phyloP scores from a whole-genome alignment of 2,797 vertebrate genomes.

The Geranospiza caerulescens region DNA sequence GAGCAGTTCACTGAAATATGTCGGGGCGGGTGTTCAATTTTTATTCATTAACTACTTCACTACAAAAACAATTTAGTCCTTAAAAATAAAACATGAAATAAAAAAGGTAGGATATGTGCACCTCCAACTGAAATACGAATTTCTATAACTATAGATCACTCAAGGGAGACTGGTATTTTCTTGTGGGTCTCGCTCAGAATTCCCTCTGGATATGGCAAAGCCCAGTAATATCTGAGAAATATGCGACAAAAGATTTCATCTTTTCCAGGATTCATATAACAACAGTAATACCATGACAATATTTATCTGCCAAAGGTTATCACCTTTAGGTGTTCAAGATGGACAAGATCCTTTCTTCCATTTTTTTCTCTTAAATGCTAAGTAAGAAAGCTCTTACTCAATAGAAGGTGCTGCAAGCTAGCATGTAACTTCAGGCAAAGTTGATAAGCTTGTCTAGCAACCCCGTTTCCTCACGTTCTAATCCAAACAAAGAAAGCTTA shows the following conservation, averaged over 20 bases:
- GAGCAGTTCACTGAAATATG: conserved; percentile 22
- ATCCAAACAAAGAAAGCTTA: neutral
- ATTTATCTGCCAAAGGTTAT: neutral
- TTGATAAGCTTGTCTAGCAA: neutral
- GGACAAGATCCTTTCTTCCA: neutral
- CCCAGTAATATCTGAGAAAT: neutral
- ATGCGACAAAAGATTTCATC: fast-evolving
- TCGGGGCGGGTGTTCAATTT: neutral
- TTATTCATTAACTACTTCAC: conserved; percentile 46
- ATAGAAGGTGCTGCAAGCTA: neutral
- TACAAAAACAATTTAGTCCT: conserved; percentile 22
- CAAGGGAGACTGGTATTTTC: neutral
- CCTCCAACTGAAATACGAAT: neutral
- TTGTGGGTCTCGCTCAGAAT: neutral
- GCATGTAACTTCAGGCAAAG: neutral
- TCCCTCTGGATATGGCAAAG: neutral
- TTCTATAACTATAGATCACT: neutral
- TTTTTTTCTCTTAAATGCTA: neutral
- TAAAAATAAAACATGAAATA: neutral
- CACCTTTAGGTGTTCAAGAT: neutral
- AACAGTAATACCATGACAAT: neutral
- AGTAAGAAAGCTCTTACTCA: neutral
- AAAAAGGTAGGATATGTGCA: neutral
- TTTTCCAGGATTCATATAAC: neutral
- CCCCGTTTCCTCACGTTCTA: neutral